Base-by-base conservation (phyloP, 2,888 invertebrate genomes). In the Drosophila birchii region DNA sequence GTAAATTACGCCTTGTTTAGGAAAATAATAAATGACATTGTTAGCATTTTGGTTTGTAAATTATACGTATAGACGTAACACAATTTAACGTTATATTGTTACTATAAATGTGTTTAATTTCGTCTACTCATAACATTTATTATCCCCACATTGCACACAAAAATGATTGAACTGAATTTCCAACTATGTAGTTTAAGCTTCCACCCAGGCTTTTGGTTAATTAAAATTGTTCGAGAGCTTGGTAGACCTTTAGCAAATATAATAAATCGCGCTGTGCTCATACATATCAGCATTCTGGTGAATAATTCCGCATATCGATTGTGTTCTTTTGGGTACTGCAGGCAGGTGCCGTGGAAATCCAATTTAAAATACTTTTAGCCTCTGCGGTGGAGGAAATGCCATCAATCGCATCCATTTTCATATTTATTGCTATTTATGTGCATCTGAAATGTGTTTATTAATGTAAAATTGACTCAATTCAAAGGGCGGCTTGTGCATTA, bases 331-430 rank as follows among this genome's bases (percentile, higher is more conserved):
- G 67, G 32, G 44, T 45, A 45, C 38, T 67, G 67, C 54, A 66
- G 12, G 67, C 54, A 66, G 12, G n/a, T 44, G 69, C 55, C 34
- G 12, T 38, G 38, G 23, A 54, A 60, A 70, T 70, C 29, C 60
- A 70, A 72, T 70, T 70, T 71, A 54, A 70, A 72, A 69, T 53
- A 69, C 59, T 71, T 68, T 29, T 44, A 16, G n/a, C 14, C 43
- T 14, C 69, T 47, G 51, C 23, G 16, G 39, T 32, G 44, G 14
- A 11, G 44, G 18, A 23, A 23, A 23, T 14, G 16, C 64, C 34
- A 26, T 3, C 49, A 12, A 41, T 8, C 7, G 26, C 57, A 18
- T 32, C 26, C 47, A 43, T 26, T 64, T 61, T 49, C 66, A 53
- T 38, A 67, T 66, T 45, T 54, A 54, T 54, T 14, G 32, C 53